Evolutionary conservation across 2,797 vertebrate genomes (phyloP).

Genomic region (Acestrorhynchus altus): DNA sequence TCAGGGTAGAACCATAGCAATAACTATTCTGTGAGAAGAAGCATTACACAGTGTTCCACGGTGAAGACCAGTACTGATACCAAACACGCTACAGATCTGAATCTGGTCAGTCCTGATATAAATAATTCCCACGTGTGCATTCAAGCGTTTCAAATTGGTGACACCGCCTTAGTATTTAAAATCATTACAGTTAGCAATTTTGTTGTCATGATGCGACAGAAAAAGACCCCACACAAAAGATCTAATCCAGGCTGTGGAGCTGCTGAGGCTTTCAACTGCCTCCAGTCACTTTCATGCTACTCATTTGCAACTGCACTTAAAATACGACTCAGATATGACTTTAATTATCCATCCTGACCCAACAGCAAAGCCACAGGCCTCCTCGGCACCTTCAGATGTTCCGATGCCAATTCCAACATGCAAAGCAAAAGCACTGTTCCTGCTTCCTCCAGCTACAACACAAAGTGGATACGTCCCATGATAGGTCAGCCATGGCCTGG

Average conservation of each 20-base stretch:
- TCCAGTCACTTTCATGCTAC: background rate
- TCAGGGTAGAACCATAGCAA: background rate
- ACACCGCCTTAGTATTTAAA: background rate
- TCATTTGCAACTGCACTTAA: background rate
- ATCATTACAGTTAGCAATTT: background rate
- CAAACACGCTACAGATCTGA: too few relatives aligned
- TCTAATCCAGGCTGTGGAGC: background rate
- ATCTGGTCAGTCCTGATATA: background rate
- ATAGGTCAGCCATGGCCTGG: too few relatives aligned
- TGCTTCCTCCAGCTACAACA: slow-evolving; percentile 1
- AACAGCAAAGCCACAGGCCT: background rate
- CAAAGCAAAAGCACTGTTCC: slow-evolving; percentile 20
- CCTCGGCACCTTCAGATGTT: background rate
- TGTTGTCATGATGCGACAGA: background rate
- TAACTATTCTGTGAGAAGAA: too few relatives aligned
- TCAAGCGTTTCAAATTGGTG: background rate
- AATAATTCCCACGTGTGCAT: background rate
- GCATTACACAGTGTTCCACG: too few relatives aligned
- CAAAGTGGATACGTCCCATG: too few relatives aligned
- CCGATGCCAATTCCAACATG: slow-evolving; percentile 20
- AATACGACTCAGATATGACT: background rate
- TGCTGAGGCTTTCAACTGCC: background rate
- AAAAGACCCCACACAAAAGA: background rate
- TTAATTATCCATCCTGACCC: background rate
- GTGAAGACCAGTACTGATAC: too few relatives aligned